Evolutionary conservation across 1,140 invertebrate genomes (phyloP).

Genomic region (Penaeus chinensis): DNA sequence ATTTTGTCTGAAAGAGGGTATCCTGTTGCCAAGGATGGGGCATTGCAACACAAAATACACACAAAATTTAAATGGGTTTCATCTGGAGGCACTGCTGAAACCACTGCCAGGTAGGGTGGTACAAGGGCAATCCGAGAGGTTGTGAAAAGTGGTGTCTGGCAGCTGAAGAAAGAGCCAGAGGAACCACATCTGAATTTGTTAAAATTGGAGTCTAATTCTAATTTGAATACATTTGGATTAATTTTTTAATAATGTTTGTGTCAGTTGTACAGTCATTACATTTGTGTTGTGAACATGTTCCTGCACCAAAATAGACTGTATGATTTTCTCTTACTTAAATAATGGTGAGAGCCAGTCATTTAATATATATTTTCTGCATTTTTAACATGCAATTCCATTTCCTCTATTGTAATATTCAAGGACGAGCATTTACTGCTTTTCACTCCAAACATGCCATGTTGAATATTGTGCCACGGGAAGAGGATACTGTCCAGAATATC

Average conservation of each 20-base stretch:
- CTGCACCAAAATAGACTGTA: no score
- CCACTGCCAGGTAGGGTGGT: conserved; percentile 19
- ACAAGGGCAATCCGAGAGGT: conserved; percentile 35
- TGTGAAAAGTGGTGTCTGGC: conserved; percentile 34
- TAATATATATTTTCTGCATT: no score
- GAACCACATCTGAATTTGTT: not conserved
- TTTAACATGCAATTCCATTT: no score
- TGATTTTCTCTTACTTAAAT: no score
- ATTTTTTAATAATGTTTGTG: no score
- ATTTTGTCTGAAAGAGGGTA: conserved; percentile 19
- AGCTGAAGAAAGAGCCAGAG: conserved; percentile 23
- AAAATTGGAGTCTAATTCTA: no score
- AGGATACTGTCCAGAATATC: conserved; percentile 55
- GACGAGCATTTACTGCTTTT: not conserved
- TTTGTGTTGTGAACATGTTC: no score
- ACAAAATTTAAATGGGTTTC: conserved; percentile 16
- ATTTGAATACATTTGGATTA: no score
- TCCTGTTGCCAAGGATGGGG: conserved; percentile 35
- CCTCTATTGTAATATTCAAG: no score
- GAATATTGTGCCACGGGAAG: conserved; percentile 48
- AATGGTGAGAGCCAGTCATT: no score
- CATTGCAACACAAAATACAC: conserved; percentile 31
- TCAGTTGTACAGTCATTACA: no score
- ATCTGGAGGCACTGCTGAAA: conserved; percentile 25
- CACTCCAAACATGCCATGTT: conserved; percentile 39